Evolutionary conservation across 2,888 invertebrate species (phyloP), one percentile per base, ranked within the genome.

Genomic region (Scaeva pyrastri): DNA sequence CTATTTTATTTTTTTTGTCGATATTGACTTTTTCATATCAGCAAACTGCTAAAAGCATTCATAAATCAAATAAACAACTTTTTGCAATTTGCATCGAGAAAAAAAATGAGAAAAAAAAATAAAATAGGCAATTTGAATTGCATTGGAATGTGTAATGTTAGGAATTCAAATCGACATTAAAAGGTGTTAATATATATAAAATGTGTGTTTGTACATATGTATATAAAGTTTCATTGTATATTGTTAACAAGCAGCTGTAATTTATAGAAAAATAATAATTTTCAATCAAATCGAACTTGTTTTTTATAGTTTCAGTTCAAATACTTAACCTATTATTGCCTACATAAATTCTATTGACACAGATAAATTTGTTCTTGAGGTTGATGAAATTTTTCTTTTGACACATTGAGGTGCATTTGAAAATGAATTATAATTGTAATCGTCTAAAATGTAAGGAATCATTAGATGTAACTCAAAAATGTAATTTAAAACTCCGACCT

Each of bases 11-110:
- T 52, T 39, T 75, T 50, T 79, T 43, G 26, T 62, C 62, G 66
- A 50, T 58, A 55, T 45, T 36, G 31, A 19, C 41, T 1, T 41
- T 48, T 66, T 68, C n/a, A 48, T 81, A 85, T 75, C 76, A 58
- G 76, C 41, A 41, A 52, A 19, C 45, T 62, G 66, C 82, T 82
- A 86, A 86, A 86, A 86, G 86, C 86, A 86, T 71, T 82, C 77
- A 86, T 86, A 86, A 86, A 86, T 86, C 86, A 86, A 86, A 66
- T 52, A 71, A 74, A 55, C 64, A 78, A 78, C 73, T 74, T 21
- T 74, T 70, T 76, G 72, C 64, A 73, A 85, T 76, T 85, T 76
- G 72, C 85, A 84, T 80, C 73, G 73, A 41, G 58, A 31, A 70
- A 48, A 19, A 26, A 43, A 64, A 64, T 56, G 56, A 5, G 14